Conservation (phyloP, 2,113 vertebrate species). For the Pelusios castaneus region DNA sequence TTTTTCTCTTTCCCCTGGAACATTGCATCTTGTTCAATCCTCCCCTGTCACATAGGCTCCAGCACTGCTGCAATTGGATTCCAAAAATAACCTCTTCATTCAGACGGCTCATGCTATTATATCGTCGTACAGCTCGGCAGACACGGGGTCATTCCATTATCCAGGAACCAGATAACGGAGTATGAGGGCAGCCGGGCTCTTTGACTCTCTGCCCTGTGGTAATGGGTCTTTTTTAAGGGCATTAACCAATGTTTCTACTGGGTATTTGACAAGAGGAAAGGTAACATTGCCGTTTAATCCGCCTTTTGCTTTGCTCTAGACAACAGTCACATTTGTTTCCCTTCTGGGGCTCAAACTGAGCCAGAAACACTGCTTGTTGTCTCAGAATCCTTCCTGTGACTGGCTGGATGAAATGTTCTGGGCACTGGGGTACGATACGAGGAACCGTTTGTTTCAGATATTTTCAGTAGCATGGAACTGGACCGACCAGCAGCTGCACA, state of each 20-base stretch:
- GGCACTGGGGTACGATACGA: not conserved
- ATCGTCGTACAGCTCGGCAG: slow-evolving; percentile 76
- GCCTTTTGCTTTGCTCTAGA: not conserved
- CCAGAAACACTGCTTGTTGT: not conserved
- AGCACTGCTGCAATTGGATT: slow-evolving; percentile 80
- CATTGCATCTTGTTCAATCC: slow-evolving; percentile 76
- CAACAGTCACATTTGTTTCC: not conserved
- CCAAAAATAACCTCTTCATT: slow-evolving; percentile 88
- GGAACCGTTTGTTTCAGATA: not conserved
- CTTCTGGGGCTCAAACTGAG: not conserved
- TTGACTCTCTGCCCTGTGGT: slow-evolving; percentile 75
- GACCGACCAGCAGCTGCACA: accelerated
- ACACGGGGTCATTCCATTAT: slow-evolving; percentile 87
- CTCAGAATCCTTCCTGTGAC: not conserved
- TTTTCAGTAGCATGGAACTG: accelerated
- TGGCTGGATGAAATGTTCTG: not conserved
- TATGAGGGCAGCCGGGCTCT: slow-evolving; percentile 79
- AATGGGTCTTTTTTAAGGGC: slow-evolving; percentile 78
- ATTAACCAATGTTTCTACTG: slow-evolving; percentile 76
- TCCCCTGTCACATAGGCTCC: slow-evolving; percentile 69
- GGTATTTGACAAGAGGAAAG: slow-evolving; percentile 75
- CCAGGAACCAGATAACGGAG: slow-evolving; percentile 79
- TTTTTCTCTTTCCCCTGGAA: slow-evolving; percentile 52
- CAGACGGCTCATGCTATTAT: slow-evolving; percentile 83
- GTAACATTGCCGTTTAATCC: slow-evolving; percentile 70